Evolutionary conservation across 23 tunicate species (phyloP).

Genomic region (Phallusia fumigata): DNA sequence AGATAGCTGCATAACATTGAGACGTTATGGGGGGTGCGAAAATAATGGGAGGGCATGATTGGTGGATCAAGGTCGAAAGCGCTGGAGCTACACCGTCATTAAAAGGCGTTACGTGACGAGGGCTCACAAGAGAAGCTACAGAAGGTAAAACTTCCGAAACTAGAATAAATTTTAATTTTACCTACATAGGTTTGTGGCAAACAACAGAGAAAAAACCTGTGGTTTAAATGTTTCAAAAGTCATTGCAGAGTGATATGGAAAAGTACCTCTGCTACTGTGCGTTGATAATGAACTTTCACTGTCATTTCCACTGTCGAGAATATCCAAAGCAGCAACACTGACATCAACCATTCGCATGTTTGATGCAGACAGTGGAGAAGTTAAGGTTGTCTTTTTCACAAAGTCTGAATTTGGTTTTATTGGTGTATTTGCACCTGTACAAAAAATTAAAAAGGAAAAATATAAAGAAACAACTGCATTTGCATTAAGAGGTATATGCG

Average conservation of each 20-base stretch:
- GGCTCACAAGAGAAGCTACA: no score
- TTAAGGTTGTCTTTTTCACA: slow-evolving; percentile 10
- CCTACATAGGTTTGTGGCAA: no score
- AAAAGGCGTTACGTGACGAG: no score
- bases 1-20: no score
- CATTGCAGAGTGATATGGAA: no score
- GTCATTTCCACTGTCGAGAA: slow-evolving; percentile 30
- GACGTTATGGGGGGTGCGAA: no score
- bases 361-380: slow-evolving; percentile 63
- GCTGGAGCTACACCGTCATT: no score
- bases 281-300: slow-evolving; percentile 24
- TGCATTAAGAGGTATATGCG: neutral
- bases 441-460: neutral
- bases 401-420: neutral
- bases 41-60: no score
- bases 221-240: neutral
- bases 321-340: slow-evolving; percentile 35
- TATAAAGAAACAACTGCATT: neutral
- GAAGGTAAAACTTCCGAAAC: no score
- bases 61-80: no score
- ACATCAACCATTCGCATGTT: slow-evolving; percentile 42
- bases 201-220: neutral
- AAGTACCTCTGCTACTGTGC: neutral
- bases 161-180: no score
- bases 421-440: neutral